Evolutionary conservation across 2,888 invertebrate genomes (phyloP), one percentile per base, ranked within the genome.

Genomic region (Amblyjoppa proteus): DNA sequence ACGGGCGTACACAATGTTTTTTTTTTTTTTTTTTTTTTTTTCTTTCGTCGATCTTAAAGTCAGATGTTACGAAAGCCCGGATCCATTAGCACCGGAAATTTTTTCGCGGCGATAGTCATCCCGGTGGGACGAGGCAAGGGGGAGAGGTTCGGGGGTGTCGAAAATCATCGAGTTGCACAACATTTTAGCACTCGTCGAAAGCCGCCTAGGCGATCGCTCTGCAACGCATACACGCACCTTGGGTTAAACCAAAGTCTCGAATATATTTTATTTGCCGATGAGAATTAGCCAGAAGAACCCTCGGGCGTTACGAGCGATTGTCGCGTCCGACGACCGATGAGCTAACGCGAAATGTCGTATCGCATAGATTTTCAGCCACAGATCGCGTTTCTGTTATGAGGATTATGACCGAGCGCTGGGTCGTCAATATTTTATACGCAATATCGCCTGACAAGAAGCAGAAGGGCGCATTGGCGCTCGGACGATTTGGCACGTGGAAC

Each of bases 161-260:
- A 74, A 71, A 81, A 81, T 81, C 74, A 13, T 80, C 25, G 49
- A 64, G 68, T 81, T 77, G 77, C 84, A 74, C 73, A 81, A 84
- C 77, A n/a, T 45, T 74, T 76, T 64, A 53, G 81, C 68, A 73
- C n/a, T 69, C 28, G n/a, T 28, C 38, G 31, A 13, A 49, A 1
- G 25, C 16, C 20, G 64, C 11, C 9, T 41, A 11, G 9, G 9
- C 41, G 1, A 34, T 34, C 41, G 41, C 3, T 34, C 13, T 31
- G 34, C 28, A 34, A 68, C 38, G 28, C 58, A 34, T 6, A 51
- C 11, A 13, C 25, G 41, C 20, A 69, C 16, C 16, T 45, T 13
- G 28, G 13, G 20, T 51, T 70, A 11, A 25, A 76, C 34, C 58
- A n/a, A 56, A 78, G 49, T 56, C 41, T 56, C 58, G 56, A 74